These are phyloP conservation scores for Samia ricini DNA, from an alignment of 1,140 invertebrate genomes.

Conservation along the genomic window DNA sequence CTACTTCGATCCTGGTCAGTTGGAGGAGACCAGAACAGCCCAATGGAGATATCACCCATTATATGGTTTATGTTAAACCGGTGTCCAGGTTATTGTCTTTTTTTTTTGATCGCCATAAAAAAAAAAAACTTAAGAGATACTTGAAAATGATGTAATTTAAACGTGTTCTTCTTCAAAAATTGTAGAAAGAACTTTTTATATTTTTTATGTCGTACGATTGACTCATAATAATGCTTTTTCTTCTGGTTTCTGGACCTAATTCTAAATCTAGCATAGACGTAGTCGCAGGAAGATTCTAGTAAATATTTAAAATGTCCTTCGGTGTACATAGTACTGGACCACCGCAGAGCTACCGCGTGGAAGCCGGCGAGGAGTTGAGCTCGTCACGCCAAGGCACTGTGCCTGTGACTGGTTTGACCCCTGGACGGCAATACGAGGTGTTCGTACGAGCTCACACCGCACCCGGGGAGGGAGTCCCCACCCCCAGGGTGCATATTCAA, in stretches of 20 bases:
- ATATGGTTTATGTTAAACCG: constrained; percentile 86
- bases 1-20: constrained; percentile 88
- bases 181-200: too few species aligned
- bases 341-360: constrained; percentile 54
- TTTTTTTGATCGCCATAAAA: too few species aligned
- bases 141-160: too few species aligned
- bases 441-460: constrained; percentile 90
- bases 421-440: constrained; percentile 87
- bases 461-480: constrained; percentile 85
- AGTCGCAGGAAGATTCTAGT: too few species aligned
- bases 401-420: constrained; percentile 80
- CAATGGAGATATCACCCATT: constrained; percentile 90
- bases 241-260: too few species aligned
- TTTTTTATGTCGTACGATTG: too few species aligned
- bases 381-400: constrained; percentile 56
- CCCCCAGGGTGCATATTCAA: constrained; percentile 48
- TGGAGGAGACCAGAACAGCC: constrained; percentile 90
- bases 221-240: too few species aligned
- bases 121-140: too few species aligned
- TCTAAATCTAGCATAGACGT: too few species aligned
- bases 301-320: too few species aligned
- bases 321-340: constrained; percentile 39
- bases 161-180: too few species aligned
- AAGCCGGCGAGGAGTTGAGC: constrained; percentile 38
- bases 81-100: constrained; percentile 51